Percentiles rank a stretch among this genome's conserved stretches.
Conservation (phyloP, 2,888 invertebrate species). For the Pachycephus smyrnensis region DNA sequence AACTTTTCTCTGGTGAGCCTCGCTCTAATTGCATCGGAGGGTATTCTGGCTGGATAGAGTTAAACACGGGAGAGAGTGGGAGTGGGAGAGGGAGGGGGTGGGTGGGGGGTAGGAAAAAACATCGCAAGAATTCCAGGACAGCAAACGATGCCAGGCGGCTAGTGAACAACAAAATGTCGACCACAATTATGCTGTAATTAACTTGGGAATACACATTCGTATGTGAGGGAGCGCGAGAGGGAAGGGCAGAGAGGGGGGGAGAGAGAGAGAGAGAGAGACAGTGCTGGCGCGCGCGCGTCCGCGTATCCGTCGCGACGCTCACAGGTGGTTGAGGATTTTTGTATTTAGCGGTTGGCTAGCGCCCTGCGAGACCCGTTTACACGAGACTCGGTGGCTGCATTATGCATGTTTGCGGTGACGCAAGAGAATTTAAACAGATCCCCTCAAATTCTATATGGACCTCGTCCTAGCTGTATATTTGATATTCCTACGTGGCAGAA, state of each 20-base stretch:
- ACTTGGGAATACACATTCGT: conserved; percentile 53
- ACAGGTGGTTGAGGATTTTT: conserved; percentile 67
- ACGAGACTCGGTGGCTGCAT: conserved; percentile 60
- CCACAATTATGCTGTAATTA: conserved; percentile 67
- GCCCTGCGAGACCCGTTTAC: conserved; percentile 46
- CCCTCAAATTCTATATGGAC: conserved; percentile 14
- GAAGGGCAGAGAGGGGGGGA: too few species aligned
- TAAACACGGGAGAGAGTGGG: background rate
- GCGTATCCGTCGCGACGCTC: conserved; percentile 24
- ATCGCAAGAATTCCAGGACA: conserved; percentile 9
- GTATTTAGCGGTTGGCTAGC: conserved; percentile 64
- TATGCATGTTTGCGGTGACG: conserved; percentile 66
- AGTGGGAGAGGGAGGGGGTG: background rate
- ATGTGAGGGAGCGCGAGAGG: conserved; percentile 10
- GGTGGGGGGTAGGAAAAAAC: conserved; percentile 1
- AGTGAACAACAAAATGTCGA: conserved; percentile 63
- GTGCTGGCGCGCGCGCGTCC: background rate
- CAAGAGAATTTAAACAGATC: conserved; percentile 64
- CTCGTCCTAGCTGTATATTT: too few species aligned
- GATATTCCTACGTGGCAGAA: too few species aligned
- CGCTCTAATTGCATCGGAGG: too few species aligned
- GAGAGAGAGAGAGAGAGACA: too few species aligned
- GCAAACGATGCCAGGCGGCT: conserved; percentile 9
- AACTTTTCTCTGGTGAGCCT: too few species aligned
- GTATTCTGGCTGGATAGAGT: too few species aligned